Evolutionary conservation across 1,140 invertebrate genomes (phyloP), one percentile per base, ranked within the genome.

Genomic region (Chrysoperla carnea): DNA sequence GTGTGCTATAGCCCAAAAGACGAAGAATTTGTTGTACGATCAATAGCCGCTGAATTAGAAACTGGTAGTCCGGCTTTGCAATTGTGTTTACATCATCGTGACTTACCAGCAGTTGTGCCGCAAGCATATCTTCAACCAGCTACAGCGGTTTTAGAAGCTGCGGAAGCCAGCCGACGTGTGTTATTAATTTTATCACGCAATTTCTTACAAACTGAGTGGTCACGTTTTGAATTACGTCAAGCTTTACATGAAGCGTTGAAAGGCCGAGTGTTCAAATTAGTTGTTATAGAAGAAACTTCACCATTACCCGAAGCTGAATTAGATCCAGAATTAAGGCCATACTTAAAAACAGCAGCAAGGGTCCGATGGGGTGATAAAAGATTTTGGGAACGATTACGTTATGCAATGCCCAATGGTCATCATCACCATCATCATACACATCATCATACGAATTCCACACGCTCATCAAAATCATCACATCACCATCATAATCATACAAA

Each of bases 1-100:
- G 78, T 95, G 4, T 81, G 87, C 46, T 93, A 95, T 64, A 89
- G 85, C 46, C 82, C 85, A 13, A 87, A 90, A 61, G 90, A 95
- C 62, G 84, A 91, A 53, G 78, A 88, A 54, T 88, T 90, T 55
- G 82, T 93, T 0, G 66, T 84, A 23, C 80, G 87, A 49, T 82
- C 81, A 7, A 68, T 95, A 35, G 81, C 81, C 3, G 76, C 76
- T 2, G 84, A 89, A 52, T 60, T 96, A 39, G 90, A 96, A 59
- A 78, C 82, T 45, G 77, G 74, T 3, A 64, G 67, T 31, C 75
- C 72, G 0, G 67, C 71, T 2, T 87, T 88, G 47, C 74, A 87
- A 36, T 70, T 95, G 13, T 94, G 89, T 59, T 72, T 96, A 9
- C 84, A 88, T 57, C 84, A 87, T 57, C 66, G 84, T 36, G 84